These are phyloP conservation scores for Macropodus opercularis DNA, from an alignment of 2,797 vertebrate species.

Conservation along the genomic window DNA sequence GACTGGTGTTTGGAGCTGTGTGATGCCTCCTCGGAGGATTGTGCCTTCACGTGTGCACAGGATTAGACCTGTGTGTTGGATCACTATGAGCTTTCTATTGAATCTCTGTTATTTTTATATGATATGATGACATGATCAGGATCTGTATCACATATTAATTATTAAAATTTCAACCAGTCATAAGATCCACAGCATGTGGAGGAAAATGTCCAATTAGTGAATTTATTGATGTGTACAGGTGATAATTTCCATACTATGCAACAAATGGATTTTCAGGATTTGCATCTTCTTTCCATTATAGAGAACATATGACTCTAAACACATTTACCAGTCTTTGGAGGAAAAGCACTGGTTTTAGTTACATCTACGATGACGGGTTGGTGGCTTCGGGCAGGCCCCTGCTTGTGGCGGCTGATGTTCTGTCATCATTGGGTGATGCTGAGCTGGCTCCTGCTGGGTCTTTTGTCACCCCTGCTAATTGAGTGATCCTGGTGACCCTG, in stretches of 20 bases:
- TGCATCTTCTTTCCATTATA: too few relatives aligned
- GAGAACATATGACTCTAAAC: constrained; percentile 3
- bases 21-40: background rate
- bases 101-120: background rate
- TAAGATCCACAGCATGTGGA: background rate
- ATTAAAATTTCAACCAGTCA: background rate
- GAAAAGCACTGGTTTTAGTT: background rate
- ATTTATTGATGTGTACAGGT: background rate
- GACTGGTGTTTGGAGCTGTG: constrained; percentile 5
- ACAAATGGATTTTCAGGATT: too few relatives aligned
- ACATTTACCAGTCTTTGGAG: background rate
- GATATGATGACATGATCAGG: background rate
- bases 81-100: background rate
- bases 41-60: background rate
- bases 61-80: background rate
- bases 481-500: constrained; percentile 76
- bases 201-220: background rate
- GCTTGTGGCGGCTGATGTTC: constrained; percentile 58
- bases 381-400: constrained; percentile 32
- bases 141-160: background rate
- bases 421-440: constrained; percentile 55
- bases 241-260: background rate
- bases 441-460: constrained; percentile 62
- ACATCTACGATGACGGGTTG: constrained; percentile 24
- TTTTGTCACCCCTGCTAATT: constrained; percentile 80